A percentile compares a stretch with the other conserved stretches of the same genome.
Evolutionary conservation across 2,888 invertebrate genomes (phyloP).

Genomic region (Podabrus alpinus): DNA sequence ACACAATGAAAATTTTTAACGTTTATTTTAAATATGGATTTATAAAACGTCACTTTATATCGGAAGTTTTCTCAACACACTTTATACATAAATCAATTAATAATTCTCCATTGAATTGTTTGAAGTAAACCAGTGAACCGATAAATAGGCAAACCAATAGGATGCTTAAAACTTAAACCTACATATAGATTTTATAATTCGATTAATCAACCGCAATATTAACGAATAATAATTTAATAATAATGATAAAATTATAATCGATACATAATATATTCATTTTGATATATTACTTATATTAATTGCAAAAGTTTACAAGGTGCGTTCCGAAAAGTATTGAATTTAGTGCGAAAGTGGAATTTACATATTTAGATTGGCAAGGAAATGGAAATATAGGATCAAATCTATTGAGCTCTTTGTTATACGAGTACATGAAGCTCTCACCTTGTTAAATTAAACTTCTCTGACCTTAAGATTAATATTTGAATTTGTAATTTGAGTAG

Average conservation of each 20-base stretch:
- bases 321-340: not conserved
- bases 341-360: not conserved
- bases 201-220: slow-evolving; percentile 14
- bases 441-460: not conserved
- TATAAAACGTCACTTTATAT: not conserved
- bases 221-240: not conserved
- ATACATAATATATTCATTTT: too few relatives aligned
- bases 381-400: not conserved
- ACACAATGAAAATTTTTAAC: not conserved
- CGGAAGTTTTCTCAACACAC: not conserved
- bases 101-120: slow-evolving; percentile 14
- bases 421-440: not conserved
- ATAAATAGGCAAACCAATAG: slow-evolving; percentile 9
- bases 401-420: not conserved
- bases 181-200: slow-evolving; percentile 25
- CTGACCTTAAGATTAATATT: not conserved
- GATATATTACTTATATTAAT: not conserved
- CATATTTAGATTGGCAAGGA: not conserved
- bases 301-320: not conserved
- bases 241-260: not conserved
- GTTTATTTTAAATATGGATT: not conserved
- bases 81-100: slow-evolving; percentile 14
- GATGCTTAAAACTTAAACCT: slow-evolving; percentile 13
- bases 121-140: slow-evolving; percentile 19
- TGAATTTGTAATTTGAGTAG: slow-evolving; percentile 1